Base-by-base conservation (phyloP, 2,888 invertebrate genomes). In the Leucophenga montana region DNA sequence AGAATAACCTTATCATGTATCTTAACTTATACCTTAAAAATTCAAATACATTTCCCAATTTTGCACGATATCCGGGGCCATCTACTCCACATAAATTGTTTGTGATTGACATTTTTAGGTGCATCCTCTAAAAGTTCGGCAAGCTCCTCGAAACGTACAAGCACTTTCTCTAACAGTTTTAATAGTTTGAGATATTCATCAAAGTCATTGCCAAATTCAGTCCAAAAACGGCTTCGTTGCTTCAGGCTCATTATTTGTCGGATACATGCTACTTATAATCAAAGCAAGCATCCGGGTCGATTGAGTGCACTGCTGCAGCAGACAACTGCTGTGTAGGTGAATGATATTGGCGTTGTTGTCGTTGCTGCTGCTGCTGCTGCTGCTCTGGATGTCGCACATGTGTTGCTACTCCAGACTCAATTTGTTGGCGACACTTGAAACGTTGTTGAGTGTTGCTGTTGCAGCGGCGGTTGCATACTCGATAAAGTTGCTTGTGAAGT, bases 181-280 rank as follows among this genome's bases (percentile, higher is more conserved):
- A 97, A 94, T 84, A 97, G 91, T 85, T 91, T 90, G 84, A 93
- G 91, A 89, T 98, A 98, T 90, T 97, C 97, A 74, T 92, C 92
- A 89, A 97, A 97, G 86, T 97, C 93, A 73, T 92, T 92, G 88
- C 94, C 94, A 89, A 97, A 98, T 89, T 97, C 97, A 85, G 94
- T 92, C 90, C 97, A 98, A 91, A 97, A 98, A 85, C 92, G 92
- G 84, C 94, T 92, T 85, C 97, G 93, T 90, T 96, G 96, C 86
- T 94, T 93, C 78, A 91, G 89, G 87, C 92, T 92, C 83, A 91
- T 92, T 85, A 96, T 95, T n/a, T n/a, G n/a, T n/a, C n/a, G 81
- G 92, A 89, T 74, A n/a, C n/a, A 85, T 80, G 80, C 88, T n/a
- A n/a, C n/a, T n/a, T 88, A 74, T 89, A 88, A 75, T 88, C 88